Evolutionary conservation across 2,888 invertebrate genomes (phyloP), one percentile per base, ranked within the genome.

Genomic region (Drosophila mayaguana): DNA sequence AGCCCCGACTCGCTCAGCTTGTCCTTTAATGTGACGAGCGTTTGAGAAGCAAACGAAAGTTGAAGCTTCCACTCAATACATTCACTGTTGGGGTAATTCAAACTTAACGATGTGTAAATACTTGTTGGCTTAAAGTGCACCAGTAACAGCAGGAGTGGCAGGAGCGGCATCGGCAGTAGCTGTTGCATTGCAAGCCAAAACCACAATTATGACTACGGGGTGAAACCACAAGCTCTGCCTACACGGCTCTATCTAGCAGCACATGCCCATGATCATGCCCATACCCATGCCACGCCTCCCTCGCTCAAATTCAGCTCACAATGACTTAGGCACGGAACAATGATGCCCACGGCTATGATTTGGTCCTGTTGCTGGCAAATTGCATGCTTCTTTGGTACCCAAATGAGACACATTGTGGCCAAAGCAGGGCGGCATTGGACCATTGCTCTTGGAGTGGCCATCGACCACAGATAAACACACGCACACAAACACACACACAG

Each of bases 51-150:
- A 32, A 28, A 20, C 28, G 22, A 60, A 54, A 54, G 48, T 16
- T 61, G 42, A 25, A 64, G 64, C 42, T 51, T 54, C 40, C 50
- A 70, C 63, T 80, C 78, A 65, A 75, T 78, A 83, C 50, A 71
- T 70, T 86, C 75, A 61, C 62, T 67, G 76, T 46, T 61, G 38
- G 59, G 66, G 75, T 78, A 79, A 89, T 89, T 89, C 83, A 76
- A 77, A 86, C 75, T 80, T 86, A 90, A 90, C 89, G 90, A 89
- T 81, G 90, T 89, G 89, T 86, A 89, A 89, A 89, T 88, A 78
- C 84, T 87, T 81, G 79, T 71, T 57, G 71, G 74, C 75, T 85
- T 75, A 53, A 83, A 78, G 81, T 74, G 79, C 74, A 80, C 64
- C 64, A 65, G 59, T 28, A 28, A 28, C 28, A 8, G 57, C 71